A percentile compares a stretch with the other conserved stretches of the same genome.
phyloP scores from a whole-genome alignment of 30 jellyfish, hydroid and myxozoan genomes.

The Phacellophora camtschatica region DNA sequence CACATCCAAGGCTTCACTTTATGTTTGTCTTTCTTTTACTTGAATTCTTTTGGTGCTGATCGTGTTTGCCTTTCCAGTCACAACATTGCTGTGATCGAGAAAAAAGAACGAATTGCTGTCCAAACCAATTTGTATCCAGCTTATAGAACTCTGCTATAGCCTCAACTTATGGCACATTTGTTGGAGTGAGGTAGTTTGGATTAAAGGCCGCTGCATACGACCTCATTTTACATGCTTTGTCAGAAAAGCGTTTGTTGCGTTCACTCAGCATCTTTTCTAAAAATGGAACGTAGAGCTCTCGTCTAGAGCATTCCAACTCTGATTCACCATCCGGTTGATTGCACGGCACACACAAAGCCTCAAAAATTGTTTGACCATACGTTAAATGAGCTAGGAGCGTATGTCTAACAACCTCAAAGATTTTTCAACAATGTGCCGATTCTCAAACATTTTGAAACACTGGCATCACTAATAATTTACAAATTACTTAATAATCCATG shows the following conservation, averaged over 20 bases:
- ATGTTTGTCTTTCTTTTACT: slow-evolving; percentile 27
- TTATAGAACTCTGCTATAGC: slow-evolving; percentile 1
- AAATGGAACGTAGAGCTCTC: slow-evolving; percentile 36
- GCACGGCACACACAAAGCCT: slow-evolving; percentile 16
- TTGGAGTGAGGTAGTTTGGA: slow-evolving; percentile 9
- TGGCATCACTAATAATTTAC: too few species aligned
- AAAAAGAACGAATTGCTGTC: slow-evolving; percentile 43
- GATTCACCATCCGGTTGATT: slow-evolving; percentile 18
- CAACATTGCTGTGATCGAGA: slow-evolving; percentile 24
- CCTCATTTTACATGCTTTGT: slow-evolving; percentile 43
- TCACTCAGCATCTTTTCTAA: slow-evolving; percentile 6
- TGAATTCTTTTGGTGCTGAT: neutral
- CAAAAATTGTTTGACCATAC: slow-evolving; percentile 36
- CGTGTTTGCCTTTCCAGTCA: slow-evolving; percentile 17
- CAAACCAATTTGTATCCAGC: slow-evolving; percentile 8
- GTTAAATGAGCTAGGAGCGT: slow-evolving; percentile 19
- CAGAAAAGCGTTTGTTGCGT: slow-evolving; percentile 25
- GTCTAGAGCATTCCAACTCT: slow-evolving; percentile 42
- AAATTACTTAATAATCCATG: too few species aligned
- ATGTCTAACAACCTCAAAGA: too few species aligned
- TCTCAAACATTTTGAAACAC: too few species aligned
- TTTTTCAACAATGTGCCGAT: too few species aligned
- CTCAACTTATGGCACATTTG: neutral
- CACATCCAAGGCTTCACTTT: slow-evolving; percentile 43
- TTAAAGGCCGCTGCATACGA: slow-evolving; percentile 33